These are phyloP conservation scores for Dipodomys stephensi DNA, from an alignment of 2,113 vertebrate species.

Conservation along the genomic window DNA sequence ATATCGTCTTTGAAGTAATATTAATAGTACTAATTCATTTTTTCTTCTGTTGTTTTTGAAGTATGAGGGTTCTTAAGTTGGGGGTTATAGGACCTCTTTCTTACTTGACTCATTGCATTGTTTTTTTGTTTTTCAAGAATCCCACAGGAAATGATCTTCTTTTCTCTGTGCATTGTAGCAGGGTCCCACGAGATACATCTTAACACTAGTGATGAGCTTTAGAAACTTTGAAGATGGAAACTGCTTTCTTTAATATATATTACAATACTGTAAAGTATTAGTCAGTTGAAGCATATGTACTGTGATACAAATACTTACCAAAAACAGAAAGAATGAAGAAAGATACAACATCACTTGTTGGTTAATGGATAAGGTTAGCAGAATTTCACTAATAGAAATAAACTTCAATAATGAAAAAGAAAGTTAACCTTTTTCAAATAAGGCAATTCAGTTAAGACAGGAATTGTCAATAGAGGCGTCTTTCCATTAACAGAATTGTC, in stretches of 20 bases:
- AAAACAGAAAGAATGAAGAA: constrained; percentile 38
- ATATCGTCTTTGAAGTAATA: too few species aligned
- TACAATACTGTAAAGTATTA: not conserved
- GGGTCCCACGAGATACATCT: not conserved
- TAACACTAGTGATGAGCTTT: constrained; percentile 33
- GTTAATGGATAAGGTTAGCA: constrained; percentile 41
- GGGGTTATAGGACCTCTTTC: constrained; percentile 14
- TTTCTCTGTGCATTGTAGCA: not conserved
- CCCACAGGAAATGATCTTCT: constrained; percentile 3
- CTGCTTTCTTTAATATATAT: not conserved
- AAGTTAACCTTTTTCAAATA: constrained; percentile 37
- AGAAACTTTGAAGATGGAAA: constrained; percentile 38
- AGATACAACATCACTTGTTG: constrained; percentile 19
- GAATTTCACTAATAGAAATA: constrained; percentile 61
- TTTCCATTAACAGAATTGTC: constrained; percentile 36
- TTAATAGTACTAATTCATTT: too few species aligned
- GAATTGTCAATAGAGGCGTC: constrained; percentile 31
- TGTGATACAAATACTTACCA: constrained; percentile 35
- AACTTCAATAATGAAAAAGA: constrained; percentile 55
- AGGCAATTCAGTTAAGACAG: constrained; percentile 58
- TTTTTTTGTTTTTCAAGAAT: not conserved
- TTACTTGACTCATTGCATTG: not conserved
- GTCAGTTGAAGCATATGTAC: not conserved
- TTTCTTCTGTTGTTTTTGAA: too few species aligned
- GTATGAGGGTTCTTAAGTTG: not conserved